A percentile compares a stretch with the other conserved stretches of the same genome.
Evolutionary conservation across 2,888 invertebrate genomes (phyloP).

Genomic region (Lasioglossum malachurum): DNA sequence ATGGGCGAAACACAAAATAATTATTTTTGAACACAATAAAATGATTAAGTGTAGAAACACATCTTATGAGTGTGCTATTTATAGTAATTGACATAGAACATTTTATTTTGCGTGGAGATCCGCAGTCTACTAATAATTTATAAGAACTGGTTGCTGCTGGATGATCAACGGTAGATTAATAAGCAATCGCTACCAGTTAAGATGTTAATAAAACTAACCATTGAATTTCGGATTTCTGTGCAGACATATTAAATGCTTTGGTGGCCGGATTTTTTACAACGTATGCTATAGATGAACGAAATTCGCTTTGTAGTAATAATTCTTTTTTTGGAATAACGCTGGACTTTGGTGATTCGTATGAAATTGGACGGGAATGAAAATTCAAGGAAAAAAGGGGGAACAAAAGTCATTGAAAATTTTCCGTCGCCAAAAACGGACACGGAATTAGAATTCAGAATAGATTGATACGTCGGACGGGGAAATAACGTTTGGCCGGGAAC

Average conservation of each 20-base stretch:
- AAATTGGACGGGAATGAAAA: not conserved
- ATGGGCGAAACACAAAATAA: no score
- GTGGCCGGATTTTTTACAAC: not conserved
- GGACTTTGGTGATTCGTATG: not conserved
- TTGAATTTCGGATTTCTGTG: no score
- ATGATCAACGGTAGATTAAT: no score
- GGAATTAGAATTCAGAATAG: conserved; percentile 41
- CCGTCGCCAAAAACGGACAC: conserved; percentile 9
- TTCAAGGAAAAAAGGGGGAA: not conserved
- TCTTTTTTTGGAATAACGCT: not conserved
- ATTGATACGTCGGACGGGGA: conserved; percentile 35
- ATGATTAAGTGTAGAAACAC: no score
- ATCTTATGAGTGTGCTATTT: not conserved
- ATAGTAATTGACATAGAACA: no score
- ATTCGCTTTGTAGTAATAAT: not conserved
- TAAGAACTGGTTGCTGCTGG: no score
- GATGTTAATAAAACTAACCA: no score
- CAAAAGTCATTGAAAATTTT: conserved; percentile 29
- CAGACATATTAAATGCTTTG: not conserved
- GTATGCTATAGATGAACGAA: not conserved
- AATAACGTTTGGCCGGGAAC: conserved; percentile 40
- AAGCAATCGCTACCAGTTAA: no score
- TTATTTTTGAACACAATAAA: no score
- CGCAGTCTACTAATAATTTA: no score
- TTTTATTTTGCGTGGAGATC: not conserved